phyloP scores from a whole-genome alignment of 92 coral and sea anemone species.

The Actinostola sp. region DNA sequence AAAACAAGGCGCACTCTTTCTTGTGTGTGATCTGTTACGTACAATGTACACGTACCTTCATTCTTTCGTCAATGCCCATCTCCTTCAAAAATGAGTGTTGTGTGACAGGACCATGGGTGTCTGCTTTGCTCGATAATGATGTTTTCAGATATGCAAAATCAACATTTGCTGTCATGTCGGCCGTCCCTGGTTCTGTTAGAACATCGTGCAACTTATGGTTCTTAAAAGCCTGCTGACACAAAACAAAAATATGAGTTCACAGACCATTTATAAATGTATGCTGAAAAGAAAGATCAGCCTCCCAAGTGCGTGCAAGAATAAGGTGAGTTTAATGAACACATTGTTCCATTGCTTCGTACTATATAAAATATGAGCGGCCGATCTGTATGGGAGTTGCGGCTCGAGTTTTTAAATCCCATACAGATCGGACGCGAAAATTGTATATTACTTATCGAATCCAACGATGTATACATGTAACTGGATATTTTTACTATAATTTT shows the following conservation, averaged over 20 bases:
- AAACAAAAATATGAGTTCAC: no score
- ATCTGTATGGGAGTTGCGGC: no score
- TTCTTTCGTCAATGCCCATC: conserved; percentile 92
- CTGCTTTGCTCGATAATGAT: conserved; percentile 64
- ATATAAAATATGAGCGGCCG: no score
- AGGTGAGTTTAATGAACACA: no score
- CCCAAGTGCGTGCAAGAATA: no score
- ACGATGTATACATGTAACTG: no score
- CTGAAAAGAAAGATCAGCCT: not conserved
- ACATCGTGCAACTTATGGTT: conserved; percentile 67
- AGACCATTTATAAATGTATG: not conserved
- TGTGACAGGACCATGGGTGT: conserved; percentile 80
- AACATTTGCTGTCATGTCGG: conserved; percentile 91
- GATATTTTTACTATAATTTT: no score
- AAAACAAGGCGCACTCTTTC: not conserved
- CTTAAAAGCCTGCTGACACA: conserved; percentile 79
- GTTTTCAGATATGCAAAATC: conserved; percentile 73
- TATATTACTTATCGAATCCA: no score
- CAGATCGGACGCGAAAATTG: no score
- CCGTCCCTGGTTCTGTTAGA: conserved; percentile 75
- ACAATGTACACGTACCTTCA: conserved; percentile 57
- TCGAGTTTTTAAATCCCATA: no score
- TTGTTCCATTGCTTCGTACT: no score
- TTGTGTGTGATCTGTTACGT: not conserved
- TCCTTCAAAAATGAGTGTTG: conserved; percentile 73